phyloP scores from a whole-genome alignment of 2,113 vertebrate genomes.

The Vulpes ferrilata region DNA sequence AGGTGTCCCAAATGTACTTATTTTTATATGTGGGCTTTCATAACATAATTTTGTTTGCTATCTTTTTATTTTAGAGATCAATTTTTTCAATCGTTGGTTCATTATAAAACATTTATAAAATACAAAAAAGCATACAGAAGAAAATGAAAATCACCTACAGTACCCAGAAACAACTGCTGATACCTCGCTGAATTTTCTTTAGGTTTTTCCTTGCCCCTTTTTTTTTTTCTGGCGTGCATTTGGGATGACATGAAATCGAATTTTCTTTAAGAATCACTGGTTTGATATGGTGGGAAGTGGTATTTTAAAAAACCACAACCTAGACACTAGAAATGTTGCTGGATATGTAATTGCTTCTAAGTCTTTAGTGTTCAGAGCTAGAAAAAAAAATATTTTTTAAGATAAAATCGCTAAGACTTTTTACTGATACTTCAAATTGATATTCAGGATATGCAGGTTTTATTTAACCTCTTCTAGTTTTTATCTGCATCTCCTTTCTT shows the following conservation, averaged over 20 bases:
- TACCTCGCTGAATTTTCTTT: slow-evolving; percentile 1
- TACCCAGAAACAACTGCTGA: not conserved
- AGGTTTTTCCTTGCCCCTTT: not conserved
- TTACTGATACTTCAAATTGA: not conserved
- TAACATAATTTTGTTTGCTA: not conserved
- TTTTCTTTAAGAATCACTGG: not conserved
- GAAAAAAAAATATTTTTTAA: not conserved
- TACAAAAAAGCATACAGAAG: not conserved
- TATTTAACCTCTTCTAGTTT: not conserved
- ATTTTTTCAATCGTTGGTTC: not conserved
- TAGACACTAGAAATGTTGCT: not conserved
- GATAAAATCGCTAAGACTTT: not conserved
- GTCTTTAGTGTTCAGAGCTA: not conserved
- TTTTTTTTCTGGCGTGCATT: not conserved
- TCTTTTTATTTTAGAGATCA: slow-evolving; percentile 9
- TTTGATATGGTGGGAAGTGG: not conserved
- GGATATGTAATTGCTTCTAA: not conserved
- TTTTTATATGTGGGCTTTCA: slow-evolving; percentile 21
- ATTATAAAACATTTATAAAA: slow-evolving; percentile 31
- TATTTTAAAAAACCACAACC: not conserved
- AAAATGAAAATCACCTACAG: not conserved
- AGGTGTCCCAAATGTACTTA: not conserved
- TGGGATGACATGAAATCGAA: not conserved
- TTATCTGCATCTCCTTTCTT: not conserved
- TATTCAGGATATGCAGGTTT: not conserved